Conservation (phyloP, 2,113 vertebrate genomes). For the Cryptotis parvus region DNA sequence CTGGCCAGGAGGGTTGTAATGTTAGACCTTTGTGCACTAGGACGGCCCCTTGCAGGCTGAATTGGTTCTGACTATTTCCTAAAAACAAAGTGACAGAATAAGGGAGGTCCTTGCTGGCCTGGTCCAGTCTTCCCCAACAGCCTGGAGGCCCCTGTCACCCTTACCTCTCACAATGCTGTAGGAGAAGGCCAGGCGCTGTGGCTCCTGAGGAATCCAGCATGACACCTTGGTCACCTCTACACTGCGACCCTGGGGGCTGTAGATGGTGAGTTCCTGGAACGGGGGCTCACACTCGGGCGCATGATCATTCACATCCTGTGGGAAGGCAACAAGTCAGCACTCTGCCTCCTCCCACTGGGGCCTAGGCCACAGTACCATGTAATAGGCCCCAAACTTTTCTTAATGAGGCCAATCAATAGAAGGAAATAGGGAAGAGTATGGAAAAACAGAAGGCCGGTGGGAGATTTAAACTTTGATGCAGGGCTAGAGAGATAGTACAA, state of each 20-base stretch:
- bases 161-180: constrained; percentile 85
- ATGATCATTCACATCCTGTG: constrained; percentile 85
- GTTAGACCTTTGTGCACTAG: constrained; percentile 70
- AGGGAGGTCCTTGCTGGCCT: background rate
- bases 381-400: background rate
- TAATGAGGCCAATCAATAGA: background rate
- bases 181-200: constrained; percentile 63
- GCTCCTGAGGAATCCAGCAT: constrained; percentile 73
- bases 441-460: background rate
- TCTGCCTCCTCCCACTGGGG: background rate
- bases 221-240: constrained; percentile 75
- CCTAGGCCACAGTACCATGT: background rate
- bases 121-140: background rate
- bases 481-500: too few species aligned
- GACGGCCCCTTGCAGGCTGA: constrained; percentile 76
- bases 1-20: background rate
- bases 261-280: constrained; percentile 80
- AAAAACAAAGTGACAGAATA: constrained; percentile 26
- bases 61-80: constrained; percentile 85
- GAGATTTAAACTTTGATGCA: background rate
- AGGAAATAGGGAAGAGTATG: background rate
- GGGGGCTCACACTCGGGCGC: constrained; percentile 82
- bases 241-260: background rate
- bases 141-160: background rate
- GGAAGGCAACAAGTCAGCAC: background rate